A percentile compares a stretch with the other conserved stretches of the same genome.
These are phyloP conservation scores for Merodon equestris DNA, from an alignment of 2,888 invertebrate genomes.

Conservation along the genomic window DNA sequence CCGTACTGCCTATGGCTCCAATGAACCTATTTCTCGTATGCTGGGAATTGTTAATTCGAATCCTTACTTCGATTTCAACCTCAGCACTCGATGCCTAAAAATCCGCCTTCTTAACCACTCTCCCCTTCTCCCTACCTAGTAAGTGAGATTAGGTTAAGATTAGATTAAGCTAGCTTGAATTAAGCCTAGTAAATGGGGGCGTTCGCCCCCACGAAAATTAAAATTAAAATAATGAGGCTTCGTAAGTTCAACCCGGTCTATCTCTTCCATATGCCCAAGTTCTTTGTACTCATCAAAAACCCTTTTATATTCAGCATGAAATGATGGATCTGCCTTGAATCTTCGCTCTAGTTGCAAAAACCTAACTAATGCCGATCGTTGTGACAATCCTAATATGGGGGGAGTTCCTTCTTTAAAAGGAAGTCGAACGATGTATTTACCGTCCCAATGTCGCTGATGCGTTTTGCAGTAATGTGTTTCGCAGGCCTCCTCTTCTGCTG, in stretches of 20 bases:
- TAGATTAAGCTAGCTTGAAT: too few relatives aligned
- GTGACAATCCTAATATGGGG: not conserved
- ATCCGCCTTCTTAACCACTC: too few relatives aligned
- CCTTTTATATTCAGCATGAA: conserved; percentile 1
- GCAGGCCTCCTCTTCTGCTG: not conserved
- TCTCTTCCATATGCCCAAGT: conserved; percentile 6
- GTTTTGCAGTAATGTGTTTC: not conserved
- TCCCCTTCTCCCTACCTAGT: too few relatives aligned
- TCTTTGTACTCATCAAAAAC: conserved; percentile 1
- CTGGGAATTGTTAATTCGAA: too few relatives aligned
- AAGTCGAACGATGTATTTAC: too few relatives aligned
- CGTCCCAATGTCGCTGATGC: not conserved
- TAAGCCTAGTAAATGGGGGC: too few relatives aligned
- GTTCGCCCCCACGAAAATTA: too few relatives aligned
- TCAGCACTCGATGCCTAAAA: too few relatives aligned
- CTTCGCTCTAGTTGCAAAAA: not conserved
- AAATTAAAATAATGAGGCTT: conserved; percentile 14
- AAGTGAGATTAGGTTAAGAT: too few relatives aligned
- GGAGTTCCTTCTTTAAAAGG: not conserved
- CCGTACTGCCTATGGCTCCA: too few relatives aligned
- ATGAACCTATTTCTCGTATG: too few relatives aligned
- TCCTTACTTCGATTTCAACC: too few relatives aligned
- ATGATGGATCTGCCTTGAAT: not conserved
- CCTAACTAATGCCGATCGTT: not conserved
- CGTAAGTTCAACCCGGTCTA: not conserved